Base-by-base conservation (phyloP, 2,113 vertebrate genomes). In the Tupaia tana region DNA sequence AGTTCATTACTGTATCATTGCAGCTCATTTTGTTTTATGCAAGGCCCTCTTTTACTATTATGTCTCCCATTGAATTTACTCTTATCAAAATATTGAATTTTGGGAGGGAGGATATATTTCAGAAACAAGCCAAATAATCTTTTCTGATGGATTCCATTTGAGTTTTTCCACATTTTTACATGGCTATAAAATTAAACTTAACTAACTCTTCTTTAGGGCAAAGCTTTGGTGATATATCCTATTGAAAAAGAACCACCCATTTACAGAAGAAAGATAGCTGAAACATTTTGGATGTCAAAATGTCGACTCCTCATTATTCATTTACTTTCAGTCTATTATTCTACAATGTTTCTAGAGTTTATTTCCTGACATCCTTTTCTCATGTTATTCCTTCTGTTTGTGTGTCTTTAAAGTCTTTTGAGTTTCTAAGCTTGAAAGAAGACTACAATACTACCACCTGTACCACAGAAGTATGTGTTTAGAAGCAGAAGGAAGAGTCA, bases 111-210 rank as follows among this genome's bases (percentile, higher is more conserved):
- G 7, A 5, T 13, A 20, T 3, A 9, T 54, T 70, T 25, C 31
- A 80, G 77, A 78, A n/a, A 74, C n/a, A 92, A 75, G 59, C 86
- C 56, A 94, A 58, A 74, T 66, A n/a, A 74, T 31, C 61, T 92
- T 78, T 90, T 58, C 80, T 86, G 25, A 86, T 61, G 29, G 5
- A 59, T 52, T 64, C 9, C 20, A 82, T 85, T 92, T 77, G 75
- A 95, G 70, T 90, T 70, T 64, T 34, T 12, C 34, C 59, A 34
- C 7, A 56, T 70, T 90, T 81, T 74, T 24, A 29, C 15, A 67
- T 25, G 20, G 71, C 15, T 19, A 56, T 20, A 54, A 58, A 63
- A 95, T 79, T 90, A 66, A 89, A n/a, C 3, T 80, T 70, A 25
- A 75, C 14, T 34, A 77, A 85, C 1, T 71, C 3, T 70, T 82